Conservation (phyloP, 2,113 vertebrate species). For the Nyctibius bracteatus region DNA sequence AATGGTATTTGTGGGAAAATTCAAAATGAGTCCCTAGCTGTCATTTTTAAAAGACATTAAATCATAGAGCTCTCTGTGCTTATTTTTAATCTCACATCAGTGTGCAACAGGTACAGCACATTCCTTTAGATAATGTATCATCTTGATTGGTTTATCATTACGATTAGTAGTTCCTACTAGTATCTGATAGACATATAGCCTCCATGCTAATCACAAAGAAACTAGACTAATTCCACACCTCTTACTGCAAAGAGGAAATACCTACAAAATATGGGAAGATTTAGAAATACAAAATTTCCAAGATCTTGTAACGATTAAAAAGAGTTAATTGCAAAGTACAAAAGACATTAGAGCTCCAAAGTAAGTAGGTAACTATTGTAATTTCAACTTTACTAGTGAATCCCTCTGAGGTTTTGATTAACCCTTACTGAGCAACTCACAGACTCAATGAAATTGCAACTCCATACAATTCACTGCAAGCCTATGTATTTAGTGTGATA, state of each 20-base stretch:
- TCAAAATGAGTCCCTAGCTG: background rate
- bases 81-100: background rate
- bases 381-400: background rate
- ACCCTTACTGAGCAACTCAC: background rate
- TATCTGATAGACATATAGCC: background rate
- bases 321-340: background rate
- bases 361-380: background rate
- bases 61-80: background rate
- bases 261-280: background rate
- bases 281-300: background rate
- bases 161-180: background rate
- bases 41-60: background rate
- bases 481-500: background rate
- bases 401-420: background rate
- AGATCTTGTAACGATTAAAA: background rate
- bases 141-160: background rate
- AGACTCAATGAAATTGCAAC: background rate
- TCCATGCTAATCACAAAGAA: background rate
- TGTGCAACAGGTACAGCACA: background rate
- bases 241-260: background rate
- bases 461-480: background rate
- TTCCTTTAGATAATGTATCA: background rate
- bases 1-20: background rate
- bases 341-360: background rate
- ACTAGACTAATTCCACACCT: background rate